Evolutionary conservation across 2,797 vertebrate genomes (phyloP), one percentile per base, ranked within the genome.

Genomic region (Parauchenoglanis ngamensis): DNA sequence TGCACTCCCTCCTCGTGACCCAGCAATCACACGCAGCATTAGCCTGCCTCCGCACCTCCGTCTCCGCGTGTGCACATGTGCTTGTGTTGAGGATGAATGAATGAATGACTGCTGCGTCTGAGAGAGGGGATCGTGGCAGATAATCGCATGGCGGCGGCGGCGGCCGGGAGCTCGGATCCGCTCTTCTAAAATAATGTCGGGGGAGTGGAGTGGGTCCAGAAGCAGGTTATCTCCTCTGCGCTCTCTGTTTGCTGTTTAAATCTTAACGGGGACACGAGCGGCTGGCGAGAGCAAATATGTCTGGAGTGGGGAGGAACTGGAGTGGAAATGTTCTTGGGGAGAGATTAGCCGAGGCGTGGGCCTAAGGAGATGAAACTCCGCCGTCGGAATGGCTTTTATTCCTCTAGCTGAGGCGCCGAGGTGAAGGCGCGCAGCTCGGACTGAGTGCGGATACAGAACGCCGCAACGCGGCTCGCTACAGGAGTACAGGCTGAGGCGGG

Each of bases 201-300:
- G 88, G 86, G 91, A 94, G 94, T 93, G 92, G 94, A 95, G 94
- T 94, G 92, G 87, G 88, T 94, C 93, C 91, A 92, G 94, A 93
- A 85, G 89, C 35, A 94, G 94, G 95, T 96, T 96, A 95, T 95
- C 95, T 92, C 89, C 19, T 84, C 79, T 88, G 91, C 93, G 73
- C 95, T 95, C 95, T 94, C 93, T 95, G 95, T 96, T 95, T 95
- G 94, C 94, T 93, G 94, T 96, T 95, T 95, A 96, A 96, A 95
- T 95, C 94, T 95, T 93, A 94, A 94, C 94, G 89, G 94, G 94
- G 94, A 94, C 94, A 93, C 93, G 85, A 94, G 92, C 90, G 92
- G 94, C 93, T 91, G 93, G 92, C 90, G 93, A 93, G 94, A 94
- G 94, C 94, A 95, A 95, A 96, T 95, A 94, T 90, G 93, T 95